Percentiles rank a stretch among this genome's conserved stretches.
These are phyloP conservation scores for Dasyornis broadbenti DNA, from an alignment of 2,113 vertebrate genomes.

Conservation along the genomic window DNA sequence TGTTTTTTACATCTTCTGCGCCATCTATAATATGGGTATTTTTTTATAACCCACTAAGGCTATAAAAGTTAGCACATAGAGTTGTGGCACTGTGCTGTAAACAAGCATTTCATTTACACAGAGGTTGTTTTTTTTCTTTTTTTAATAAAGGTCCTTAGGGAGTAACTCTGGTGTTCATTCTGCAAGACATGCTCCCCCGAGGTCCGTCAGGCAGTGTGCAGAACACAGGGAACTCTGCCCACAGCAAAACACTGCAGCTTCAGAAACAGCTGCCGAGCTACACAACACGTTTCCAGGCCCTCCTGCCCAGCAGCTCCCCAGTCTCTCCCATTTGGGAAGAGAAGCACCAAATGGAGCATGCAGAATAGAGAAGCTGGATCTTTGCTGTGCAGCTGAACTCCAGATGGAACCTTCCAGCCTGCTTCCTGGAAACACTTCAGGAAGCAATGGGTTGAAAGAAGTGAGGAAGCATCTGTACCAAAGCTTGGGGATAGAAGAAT, in stretches of 20 bases:
- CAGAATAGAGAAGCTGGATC: not conserved
- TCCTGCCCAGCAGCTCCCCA: not conserved
- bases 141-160: not conserved
- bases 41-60: not conserved
- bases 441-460: not conserved
- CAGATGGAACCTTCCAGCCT: not conserved
- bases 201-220: accelerated
- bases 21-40: not conserved
- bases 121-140: not conserved
- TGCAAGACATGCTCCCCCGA: not conserved
- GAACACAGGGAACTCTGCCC: not conserved
- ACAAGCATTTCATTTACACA: not conserved
- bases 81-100: not conserved
- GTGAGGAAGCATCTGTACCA: accelerated
- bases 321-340: not conserved
- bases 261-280: not conserved
- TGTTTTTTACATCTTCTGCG: not conserved
- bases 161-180: not conserved
- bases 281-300: not conserved
- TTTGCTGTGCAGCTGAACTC: not conserved
- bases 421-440: not conserved
- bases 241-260: accelerated
- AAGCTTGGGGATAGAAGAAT: not conserved
- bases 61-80: not conserved
- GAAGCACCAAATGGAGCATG: not conserved